Base-by-base conservation (phyloP, 2,888 invertebrate species). In the Melinaea marsaeus region DNA sequence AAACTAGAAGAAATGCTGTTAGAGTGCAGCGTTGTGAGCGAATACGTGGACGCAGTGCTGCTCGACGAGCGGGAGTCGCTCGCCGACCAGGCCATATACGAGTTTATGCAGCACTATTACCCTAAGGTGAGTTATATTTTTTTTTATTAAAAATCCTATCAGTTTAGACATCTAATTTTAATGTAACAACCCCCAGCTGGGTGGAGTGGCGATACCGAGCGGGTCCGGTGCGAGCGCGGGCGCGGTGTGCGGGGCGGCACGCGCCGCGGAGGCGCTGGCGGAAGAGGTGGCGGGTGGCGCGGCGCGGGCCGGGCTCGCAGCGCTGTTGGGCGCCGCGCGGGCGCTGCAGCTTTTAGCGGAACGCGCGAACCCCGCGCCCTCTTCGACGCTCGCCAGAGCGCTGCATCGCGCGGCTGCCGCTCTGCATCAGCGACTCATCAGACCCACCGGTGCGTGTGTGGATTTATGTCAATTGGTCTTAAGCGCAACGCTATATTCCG, bases 1-100 rank as follows among this genome's bases (percentile, higher is more conserved):
- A 96, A 96, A 80, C 95, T 96, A 78, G 94, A 96, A 71, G 94
- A 95, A 69, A 94, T 97, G 88, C 88, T 98, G 65, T 91, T 96
- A 58, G 95, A 94, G 69, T 96, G 96, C 81, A 95, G 94, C 75
- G 95, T 95, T 75, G 94, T 97, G 71, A 94, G 96, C 46, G 98
- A 98, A 83, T 98, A 98, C 80, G 94, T 97, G 67, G 97, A 98
- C 79, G 95, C 96, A n/a, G 94, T 98, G 33, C 86, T 98, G 57
- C 85, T 97, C 61, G 97, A 98, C 80, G 98, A 98, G 84, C 92
- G 98, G 71, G 93, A 94, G 64, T 96, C 97, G 11, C 91, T 98
- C 9, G 96, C 95, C 70, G 96, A 96, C 76, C 94, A 94, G 61
- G 93, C 95, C 75, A 96, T 98, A 74, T 95, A 95, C 81, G 95